Evolutionary conservation across 2,113 vertebrate genomes (phyloP), one percentile per base, ranked within the genome.

Genomic region (Oreochromis spilurus): DNA sequence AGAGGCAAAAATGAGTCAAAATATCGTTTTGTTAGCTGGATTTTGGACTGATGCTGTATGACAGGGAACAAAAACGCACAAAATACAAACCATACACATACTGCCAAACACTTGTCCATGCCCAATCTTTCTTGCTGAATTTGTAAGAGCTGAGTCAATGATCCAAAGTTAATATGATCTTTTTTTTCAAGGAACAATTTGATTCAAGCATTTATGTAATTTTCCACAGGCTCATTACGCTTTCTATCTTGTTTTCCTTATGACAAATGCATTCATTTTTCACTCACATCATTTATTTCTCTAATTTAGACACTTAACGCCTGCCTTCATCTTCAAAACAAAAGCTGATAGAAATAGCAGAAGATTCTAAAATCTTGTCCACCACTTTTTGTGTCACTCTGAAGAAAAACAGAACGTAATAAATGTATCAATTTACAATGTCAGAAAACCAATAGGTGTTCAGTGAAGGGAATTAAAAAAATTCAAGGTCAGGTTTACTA

Each of bases 391-490:
- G 21, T 48, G 24, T 29, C 70, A 75, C 14, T 72, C 8, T 26
- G 21, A 48, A 48, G 40, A 40, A 45, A 48, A 2, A 75, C 48
- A 75, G 1, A 48, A 29, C 14, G 36, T 7, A 75, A 75, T 21
- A 6, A 54, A 21, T 43, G 38, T 70, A 70, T 70, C 43, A 0
- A 70, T 43, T 48, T 48, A 75, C 16, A 72, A 48, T 26, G 7
- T 70, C 12, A 43, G n/a, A 43, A 70, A 70, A 16, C 13, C n/a
- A 24, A 38, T 24, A 29, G 48, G 24, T 29, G 9, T 24, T 16
- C 40, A 48, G 40, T 48, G 0, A 45, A 72, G 13, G 40, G 21
- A 26, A 10, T 21, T 14, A 0, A 43, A 67, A 9, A 9, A 0
- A 43, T 16, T 26, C 8, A 26, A 1, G 0, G 21, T 26, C 40